Percentiles rank a stretch among this genome's conserved stretches.
Conservation (phyloP, 2,888 invertebrate species). For the Thelaira solivaga region DNA sequence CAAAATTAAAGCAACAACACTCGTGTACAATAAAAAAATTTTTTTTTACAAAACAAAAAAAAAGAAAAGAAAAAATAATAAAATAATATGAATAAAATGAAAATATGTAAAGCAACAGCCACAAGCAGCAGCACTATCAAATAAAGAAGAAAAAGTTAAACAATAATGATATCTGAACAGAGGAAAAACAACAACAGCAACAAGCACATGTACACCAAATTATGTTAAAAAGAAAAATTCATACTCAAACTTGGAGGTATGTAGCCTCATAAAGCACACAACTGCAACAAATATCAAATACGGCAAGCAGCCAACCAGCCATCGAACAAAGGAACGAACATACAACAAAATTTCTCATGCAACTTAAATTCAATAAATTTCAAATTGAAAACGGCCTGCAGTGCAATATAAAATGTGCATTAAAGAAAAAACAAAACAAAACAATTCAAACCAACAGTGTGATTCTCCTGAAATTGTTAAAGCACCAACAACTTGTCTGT, state of each 20-base stretch:
- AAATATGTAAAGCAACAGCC: constrained; percentile 49
- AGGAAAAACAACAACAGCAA: constrained; percentile 38
- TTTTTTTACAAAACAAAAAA: constrained; percentile 19
- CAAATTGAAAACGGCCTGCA: constrained; percentile 19
- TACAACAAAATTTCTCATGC: constrained; percentile 15
- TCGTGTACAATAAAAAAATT: constrained; percentile 23
- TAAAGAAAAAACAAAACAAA: constrained; percentile 21
- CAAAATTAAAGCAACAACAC: constrained; percentile 50
- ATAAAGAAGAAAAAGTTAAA: constrained; percentile 41
- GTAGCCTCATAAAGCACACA: constrained; percentile 39
- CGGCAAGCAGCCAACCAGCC: constrained; percentile 19
- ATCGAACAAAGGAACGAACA: neutral
- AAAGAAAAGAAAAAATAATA: constrained; percentile 20
- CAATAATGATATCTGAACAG: constrained; percentile 52
- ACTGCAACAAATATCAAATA: constrained; percentile 27
- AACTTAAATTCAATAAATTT: constrained; percentile 56
- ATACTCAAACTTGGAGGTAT: constrained; percentile 52
- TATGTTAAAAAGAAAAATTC: constrained; percentile 28
- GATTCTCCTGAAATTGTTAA: neutral
- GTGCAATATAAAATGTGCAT: neutral
- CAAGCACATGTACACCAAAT: constrained; percentile 9
- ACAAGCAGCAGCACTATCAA: constrained; percentile 50
- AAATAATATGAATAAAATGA: constrained; percentile 16
- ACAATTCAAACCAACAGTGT: neutral
- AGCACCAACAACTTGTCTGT: constrained; percentile 39